Evolutionary conservation across 2,888 invertebrate species (phyloP).

Genomic region (Myopa testacea): DNA sequence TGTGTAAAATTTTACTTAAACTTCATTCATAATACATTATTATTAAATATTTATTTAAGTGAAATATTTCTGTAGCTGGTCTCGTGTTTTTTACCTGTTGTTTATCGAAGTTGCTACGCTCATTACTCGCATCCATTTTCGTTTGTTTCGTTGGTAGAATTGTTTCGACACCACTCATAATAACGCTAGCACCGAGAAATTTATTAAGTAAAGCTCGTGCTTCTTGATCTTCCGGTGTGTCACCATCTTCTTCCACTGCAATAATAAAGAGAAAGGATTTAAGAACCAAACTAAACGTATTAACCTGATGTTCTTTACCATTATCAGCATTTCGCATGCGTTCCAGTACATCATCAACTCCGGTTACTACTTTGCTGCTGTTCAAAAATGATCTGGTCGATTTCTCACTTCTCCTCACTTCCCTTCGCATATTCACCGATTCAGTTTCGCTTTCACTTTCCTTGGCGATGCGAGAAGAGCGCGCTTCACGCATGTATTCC

Average conservation of each 20-base stretch:
- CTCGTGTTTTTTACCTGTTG: slow-evolving; percentile 59
- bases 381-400: slow-evolving; percentile 76
- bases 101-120: slow-evolving; percentile 50
- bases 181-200: slow-evolving; percentile 84
- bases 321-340: slow-evolving; percentile 83
- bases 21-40: no score
- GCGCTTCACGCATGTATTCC: slow-evolving; percentile 38
- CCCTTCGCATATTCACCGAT: slow-evolving; percentile 50
- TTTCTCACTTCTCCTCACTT: slow-evolving; percentile 42
- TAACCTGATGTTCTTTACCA: slow-evolving; percentile 66
- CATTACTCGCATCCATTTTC: slow-evolving; percentile 47
- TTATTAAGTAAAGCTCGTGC: slow-evolving; percentile 83
- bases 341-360: slow-evolving; percentile 80
- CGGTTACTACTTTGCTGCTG: slow-evolving; percentile 76
- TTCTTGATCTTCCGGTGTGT: slow-evolving; percentile 76
- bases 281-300: background rate
- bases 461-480: slow-evolving; percentile 39
- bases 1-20: no score
- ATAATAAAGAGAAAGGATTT: background rate
- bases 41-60: no score
- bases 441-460: slow-evolving; percentile 57
- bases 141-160: slow-evolving; percentile 56
- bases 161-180: slow-evolving; percentile 81
- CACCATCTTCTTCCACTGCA: slow-evolving; percentile 75
- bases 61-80: no score